Percentiles rank a stretch among this genome's conserved stretches.
These are phyloP conservation scores for Lithosia quadra DNA, from an alignment of 2,888 invertebrate species.

Conservation along the genomic window DNA sequence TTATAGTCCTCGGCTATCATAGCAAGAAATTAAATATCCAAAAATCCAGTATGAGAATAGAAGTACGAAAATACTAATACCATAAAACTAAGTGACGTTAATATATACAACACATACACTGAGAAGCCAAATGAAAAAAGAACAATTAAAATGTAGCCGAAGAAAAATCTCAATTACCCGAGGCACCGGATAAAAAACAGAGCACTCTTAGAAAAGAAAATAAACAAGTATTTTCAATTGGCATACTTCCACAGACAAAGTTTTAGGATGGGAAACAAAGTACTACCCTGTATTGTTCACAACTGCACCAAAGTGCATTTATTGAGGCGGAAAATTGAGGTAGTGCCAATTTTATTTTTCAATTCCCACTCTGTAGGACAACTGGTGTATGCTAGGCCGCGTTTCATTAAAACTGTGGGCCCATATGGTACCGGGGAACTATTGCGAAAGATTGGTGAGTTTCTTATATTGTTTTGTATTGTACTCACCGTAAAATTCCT, in stretches of 20 bases:
- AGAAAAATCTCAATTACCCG: conserved; percentile 45
- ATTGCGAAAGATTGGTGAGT: conserved; percentile 21
- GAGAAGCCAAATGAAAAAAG: conserved; percentile 18
- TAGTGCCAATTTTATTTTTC: conserved; percentile 81
- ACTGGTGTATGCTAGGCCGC: conserved; percentile 49
- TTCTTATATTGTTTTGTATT: conserved; percentile 39
- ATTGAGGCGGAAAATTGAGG: conserved; percentile 78
- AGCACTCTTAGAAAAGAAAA: conserved; percentile 61
- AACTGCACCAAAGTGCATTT: conserved; percentile 73
- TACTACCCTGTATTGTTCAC: conserved; percentile 57
- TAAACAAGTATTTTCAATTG: conserved; percentile 71
- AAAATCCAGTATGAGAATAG: too few species aligned
- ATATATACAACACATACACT: neutral
- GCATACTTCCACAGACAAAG: conserved; percentile 69
- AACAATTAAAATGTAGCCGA: conserved; percentile 19
- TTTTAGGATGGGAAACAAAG: conserved; percentile 61
- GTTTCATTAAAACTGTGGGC: conserved; percentile 45
- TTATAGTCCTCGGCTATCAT: too few species aligned
- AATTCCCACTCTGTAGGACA: conserved; percentile 58
- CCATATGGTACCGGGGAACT: conserved; percentile 42
- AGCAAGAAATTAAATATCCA: too few species aligned
- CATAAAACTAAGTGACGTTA: neutral
- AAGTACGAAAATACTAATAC: neutral
- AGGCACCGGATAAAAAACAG: conserved; percentile 51
- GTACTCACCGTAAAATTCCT: neutral